Evolutionary conservation across 2,113 vertebrate species (phyloP), one percentile per base, ranked within the genome.

Genomic region (Isurus oxyrinchus): DNA sequence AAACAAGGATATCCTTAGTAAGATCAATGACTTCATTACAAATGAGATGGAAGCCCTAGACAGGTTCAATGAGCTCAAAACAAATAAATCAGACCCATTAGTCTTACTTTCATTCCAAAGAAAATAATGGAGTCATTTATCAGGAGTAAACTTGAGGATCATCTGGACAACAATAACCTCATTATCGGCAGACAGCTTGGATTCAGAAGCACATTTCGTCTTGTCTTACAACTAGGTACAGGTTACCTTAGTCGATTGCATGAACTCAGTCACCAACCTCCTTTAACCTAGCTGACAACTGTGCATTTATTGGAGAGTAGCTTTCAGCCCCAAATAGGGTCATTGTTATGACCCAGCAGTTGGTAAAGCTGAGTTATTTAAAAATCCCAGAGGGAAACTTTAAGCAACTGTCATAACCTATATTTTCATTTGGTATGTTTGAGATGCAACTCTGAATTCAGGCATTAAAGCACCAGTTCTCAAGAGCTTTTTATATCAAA

Each of bases 81-180:
- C 53, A 90, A 90, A 90, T 90, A 90, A 90, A 90, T 90, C 23
- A 90, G 53, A 31, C 87, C 49, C 87, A 57, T 90, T 57, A 55
- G 49, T 27, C 87, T 55, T 31, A 90, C 3, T 25, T 57, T 3
- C 53, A 57, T 27, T 57, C 53, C 53, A 90, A 55, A 5, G 31
- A 76, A 35, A 76, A 90, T 90, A 90, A 57, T 57, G 25, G 53
- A 90, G 57, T 90, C 49, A 90, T 55, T 90, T 90, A 90, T 90
- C 87, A 90, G 53, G 5, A 90, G 87, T 90, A 90, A 90, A 90
- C 87, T 55, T 90, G 11, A 90, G 8, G 87, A 90, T 90, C 87
- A 90, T 31, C 87, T 57, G 87, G 25, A 90, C 49, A 90, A 57
- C 53, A 55, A 49, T 55, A 90, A 90, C 10, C 53, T 31, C 11